Conservation (phyloP, 1,140 invertebrate species). For the Phortica variegata region DNA sequence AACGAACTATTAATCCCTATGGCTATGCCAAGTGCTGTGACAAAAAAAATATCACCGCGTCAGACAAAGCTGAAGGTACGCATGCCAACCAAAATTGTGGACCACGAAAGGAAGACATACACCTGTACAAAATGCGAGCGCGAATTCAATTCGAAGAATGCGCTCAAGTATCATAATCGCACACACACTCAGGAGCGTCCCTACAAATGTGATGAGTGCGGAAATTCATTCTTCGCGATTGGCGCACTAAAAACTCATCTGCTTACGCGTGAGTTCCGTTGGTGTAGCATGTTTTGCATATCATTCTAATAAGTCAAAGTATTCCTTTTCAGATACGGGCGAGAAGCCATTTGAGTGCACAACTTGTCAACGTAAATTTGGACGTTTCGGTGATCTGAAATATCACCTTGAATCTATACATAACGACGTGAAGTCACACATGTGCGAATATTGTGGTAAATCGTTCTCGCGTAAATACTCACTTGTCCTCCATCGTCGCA, state of each 20-base stretch:
- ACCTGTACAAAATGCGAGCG: constrained; percentile 67
- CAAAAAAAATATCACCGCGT: too few relatives aligned
- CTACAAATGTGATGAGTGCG: constrained; percentile 78
- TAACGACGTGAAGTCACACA: constrained; percentile 75
- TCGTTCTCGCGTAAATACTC: constrained; percentile 92
- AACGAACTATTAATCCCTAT: constrained; percentile 19
- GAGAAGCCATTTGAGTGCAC: constrained; percentile 80
- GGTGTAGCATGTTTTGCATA: too few relatives aligned
- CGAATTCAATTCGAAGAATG: constrained; percentile 79
- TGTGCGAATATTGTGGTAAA: constrained; percentile 89
- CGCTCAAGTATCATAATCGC: constrained; percentile 78
- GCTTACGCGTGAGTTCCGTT: constrained; percentile 59
- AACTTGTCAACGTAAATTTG: constrained; percentile 71
- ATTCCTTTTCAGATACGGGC: constrained; percentile 63
- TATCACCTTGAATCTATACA: constrained; percentile 87
- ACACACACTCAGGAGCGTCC: constrained; percentile 75
- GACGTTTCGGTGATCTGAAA: constrained; percentile 87
- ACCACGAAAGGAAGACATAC: constrained; percentile 30
- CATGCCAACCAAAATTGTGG: not conserved
- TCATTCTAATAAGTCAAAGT: not conserved
- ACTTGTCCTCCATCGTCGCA: constrained; percentile 83
- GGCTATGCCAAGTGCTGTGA: constrained; percentile 9
- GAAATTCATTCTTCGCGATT: constrained; percentile 70
- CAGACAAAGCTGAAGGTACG: constrained; percentile 5
- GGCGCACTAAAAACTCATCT: constrained; percentile 77